Evolutionary conservation across 2,113 vertebrate species (phyloP), one percentile per base, ranked within the genome.

Genomic region (Gallinago undulata): DNA sequence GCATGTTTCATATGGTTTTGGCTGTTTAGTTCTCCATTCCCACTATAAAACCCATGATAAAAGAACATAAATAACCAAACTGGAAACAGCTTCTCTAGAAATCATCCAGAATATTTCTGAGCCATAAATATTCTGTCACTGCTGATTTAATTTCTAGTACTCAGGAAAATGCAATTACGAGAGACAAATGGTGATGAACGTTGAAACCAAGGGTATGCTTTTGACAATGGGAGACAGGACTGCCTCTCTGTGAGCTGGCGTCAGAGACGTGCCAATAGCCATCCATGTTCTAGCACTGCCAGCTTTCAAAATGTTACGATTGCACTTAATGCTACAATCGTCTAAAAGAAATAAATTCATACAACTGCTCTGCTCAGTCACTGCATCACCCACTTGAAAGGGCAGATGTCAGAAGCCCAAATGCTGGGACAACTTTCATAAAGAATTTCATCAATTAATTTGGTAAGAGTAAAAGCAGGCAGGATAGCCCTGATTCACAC

Each of bases 1-100:
- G 87, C 31, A 12, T 73, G 82, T 92, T 95, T 95, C 94, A 68
- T 82, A 91, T 66, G 72, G 39, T 33, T 93, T 94, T 80, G 85
- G 62, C 66, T 82, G 48, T 87, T 94, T 56, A 79, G 62, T 66
- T 95, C 84, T 95, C 87, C 89, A 72, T 87, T 94, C 50, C 84
- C 63, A 56, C 94, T 95, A 84, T 94, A 92, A 96, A 97, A 95
- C 55, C 79, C 64, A 94, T 7, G 78, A 81, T 94, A 94, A 94
- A 96, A 93, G 94, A 79, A 93, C 74, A 94, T 94, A 96, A 96
- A 96, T 90, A 94, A 94, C 77, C 75, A 84, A 95, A 94, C 62
- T 96, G 93, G 89, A 94, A 96, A 94, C 89, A 78, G 76, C 85
- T 92, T 93, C 83, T 81, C 79, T 81, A 93, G 85, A 94, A 94